Evolutionary conservation across 2,113 vertebrate species (phyloP), one percentile per base, ranked within the genome.

Genomic region (Ameiurus melas): DNA sequence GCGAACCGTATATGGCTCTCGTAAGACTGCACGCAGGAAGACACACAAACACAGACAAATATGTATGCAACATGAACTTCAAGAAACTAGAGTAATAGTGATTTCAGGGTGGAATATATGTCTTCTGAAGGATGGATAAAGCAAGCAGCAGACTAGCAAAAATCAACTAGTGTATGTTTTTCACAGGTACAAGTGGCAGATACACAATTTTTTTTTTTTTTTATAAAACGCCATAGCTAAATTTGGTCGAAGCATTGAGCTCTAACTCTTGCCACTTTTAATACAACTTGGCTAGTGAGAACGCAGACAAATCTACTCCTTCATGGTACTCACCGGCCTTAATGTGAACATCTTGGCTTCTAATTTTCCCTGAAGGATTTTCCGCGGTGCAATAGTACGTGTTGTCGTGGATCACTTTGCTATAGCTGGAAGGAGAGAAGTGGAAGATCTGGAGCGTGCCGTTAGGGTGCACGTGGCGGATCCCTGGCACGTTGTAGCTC

Each of bases 301-400:
- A 39, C 43, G 12, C 8, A 60, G 33, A 68, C 27, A 27, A 12
- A 57, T 8, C 47, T 83, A 39, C 91, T 64, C 70, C 22, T 87
- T 68, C 73, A 80, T 5, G n/a, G 36, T 71, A 96, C 98, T 97
- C 87, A 99, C 98, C 98, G 78, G 98, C 98, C 96, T 99, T 99
- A 97, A 99, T 99, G 95, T 98, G 98, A 96, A 99, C 98, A 98
- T 99, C 98, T 96, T 99, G 98, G 96, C 98, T 99, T 95, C 98
- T 96, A 92, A 99, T 99, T 97, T 99, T 99, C 97, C 98, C 98
- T 96, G 98, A 97, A 96, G 97, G 98, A 95, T 99, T 99, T 95
- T 99, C 98, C 93, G 98, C 98, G 96, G 98, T 99, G 98, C 98
- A 99, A 96, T 99, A 99, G 94, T 99, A 99, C 90, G 97, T 99